Base-by-base conservation (phyloP, 2,113 vertebrate genomes). In the Toxotes jaculatrix region DNA sequence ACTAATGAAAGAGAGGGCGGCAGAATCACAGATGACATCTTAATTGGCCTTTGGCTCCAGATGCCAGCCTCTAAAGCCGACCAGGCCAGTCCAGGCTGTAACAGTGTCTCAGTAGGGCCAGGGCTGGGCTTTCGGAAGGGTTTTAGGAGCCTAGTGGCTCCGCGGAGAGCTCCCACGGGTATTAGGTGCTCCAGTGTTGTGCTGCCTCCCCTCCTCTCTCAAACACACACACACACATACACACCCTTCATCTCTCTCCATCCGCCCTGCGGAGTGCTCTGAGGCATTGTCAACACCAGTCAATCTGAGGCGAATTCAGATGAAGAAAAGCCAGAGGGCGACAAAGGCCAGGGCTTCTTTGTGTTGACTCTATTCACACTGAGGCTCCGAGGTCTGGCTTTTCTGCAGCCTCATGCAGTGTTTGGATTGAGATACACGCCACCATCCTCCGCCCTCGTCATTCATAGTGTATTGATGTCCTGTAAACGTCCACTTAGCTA, bases 161-260 rank as follows among this genome's bases (percentile, higher is more conserved):
- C 40, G 14, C 77, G 27, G 49, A 62, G 82, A 59, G 82, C 81
- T 94, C 92, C 93, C 92, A 94, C 91, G 89, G 88, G 90, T 93
- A 92, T 93, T 94, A 92, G 90, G 82, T 88, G 83, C 87, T 90
- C 62, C 64, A 73, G 56, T 69, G 76, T 79, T 80, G 70, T 59
- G 45, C 38, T 32, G 62, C 74, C 62, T 63, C 53, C 42, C 57
- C 31, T 66, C 40, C 68, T 59, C 51, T 6, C 53, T 5, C 65
- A 19, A 69, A 55, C 76, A 32, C 77, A 67, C 78, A 77, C 74
- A 66, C 61, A 49, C 61, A 34, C 43, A 79, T 36, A 74, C 21
- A 64, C 61, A 40, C 56, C 12, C 79, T 23, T 61, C 64, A 57
- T 77, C 79, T 53, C 73, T 12, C 79, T 64, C 81, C 79, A 40